Evolutionary conservation across 2,797 vertebrate species (phyloP).

Genomic region (Limosa lapponica): DNA sequence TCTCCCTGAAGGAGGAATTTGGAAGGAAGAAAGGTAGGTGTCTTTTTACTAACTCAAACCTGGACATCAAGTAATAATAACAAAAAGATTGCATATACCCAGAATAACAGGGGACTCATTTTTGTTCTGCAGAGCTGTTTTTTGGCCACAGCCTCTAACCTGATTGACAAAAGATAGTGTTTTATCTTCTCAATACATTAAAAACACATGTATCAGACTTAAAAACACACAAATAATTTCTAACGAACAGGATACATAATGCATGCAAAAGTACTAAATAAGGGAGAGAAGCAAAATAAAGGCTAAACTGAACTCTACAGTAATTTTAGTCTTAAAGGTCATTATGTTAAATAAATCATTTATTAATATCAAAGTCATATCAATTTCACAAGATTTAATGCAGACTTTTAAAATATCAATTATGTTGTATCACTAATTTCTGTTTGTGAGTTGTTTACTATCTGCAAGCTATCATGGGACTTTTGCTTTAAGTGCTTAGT

Average conservation of each 20-base stretch:
- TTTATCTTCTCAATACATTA: background rate
- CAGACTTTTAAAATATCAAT: background rate
- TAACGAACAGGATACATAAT: background rate
- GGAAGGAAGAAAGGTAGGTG: background rate
- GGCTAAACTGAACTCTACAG: background rate
- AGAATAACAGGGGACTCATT: background rate
- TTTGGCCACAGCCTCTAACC: background rate
- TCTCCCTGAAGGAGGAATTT: background rate
- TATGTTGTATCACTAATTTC: background rate
- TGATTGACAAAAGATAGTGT: background rate
- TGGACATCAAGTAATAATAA: background rate
- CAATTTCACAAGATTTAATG: background rate
- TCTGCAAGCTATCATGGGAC: background rate
- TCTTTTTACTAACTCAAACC: background rate
- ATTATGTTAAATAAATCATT: background rate
- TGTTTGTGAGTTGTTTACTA: background rate
- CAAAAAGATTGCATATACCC: background rate
- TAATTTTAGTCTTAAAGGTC: background rate
- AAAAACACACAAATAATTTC: background rate
- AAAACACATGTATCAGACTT: background rate
- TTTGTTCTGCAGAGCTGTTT: background rate
- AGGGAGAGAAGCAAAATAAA: background rate
- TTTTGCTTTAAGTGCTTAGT: background rate
- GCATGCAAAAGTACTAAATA: background rate
- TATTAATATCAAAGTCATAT: background rate